Evolutionary conservation across 1,140 invertebrate species (phyloP).

Genomic region (Popillia japonica): DNA sequence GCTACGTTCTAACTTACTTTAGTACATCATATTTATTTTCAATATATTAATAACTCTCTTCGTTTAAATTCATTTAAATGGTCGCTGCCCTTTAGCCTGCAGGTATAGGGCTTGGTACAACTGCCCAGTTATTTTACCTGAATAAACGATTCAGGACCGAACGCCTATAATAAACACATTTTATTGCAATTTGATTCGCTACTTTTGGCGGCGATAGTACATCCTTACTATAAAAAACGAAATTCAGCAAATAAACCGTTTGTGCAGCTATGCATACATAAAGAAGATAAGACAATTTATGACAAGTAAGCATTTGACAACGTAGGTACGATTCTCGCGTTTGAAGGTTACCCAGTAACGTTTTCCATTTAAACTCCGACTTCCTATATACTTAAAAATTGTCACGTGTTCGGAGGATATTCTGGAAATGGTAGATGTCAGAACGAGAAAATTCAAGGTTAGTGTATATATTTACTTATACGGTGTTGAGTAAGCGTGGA

Average conservation of each 20-base stretch:
- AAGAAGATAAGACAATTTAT: neutral
- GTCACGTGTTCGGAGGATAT: neutral
- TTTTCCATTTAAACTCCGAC: constrained; percentile 2
- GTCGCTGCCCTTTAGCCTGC: too few species aligned
- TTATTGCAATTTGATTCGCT: too few species aligned
- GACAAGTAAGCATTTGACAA: neutral
- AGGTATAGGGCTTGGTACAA: too few species aligned
- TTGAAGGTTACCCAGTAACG: constrained; percentile 1
- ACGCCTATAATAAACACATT: too few species aligned
- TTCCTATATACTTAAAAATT: constrained; percentile 8
- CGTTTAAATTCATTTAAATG: too few species aligned
- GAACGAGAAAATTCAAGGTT: constrained; percentile 4
- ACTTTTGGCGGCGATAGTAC: too few species aligned
- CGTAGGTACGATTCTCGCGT: neutral
- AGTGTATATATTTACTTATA: neutral
- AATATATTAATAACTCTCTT: too few species aligned
- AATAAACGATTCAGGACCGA: too few species aligned
- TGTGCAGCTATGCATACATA: neutral
- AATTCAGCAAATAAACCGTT: neutral
- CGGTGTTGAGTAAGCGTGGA: neutral
- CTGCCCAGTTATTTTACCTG: too few species aligned
- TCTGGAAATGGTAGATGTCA: constrained; percentile 2
- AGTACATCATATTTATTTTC: too few species aligned
- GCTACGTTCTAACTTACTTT: too few species aligned
- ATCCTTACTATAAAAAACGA: neutral